These are phyloP conservation scores for Microtus pennsylvanicus DNA, from an alignment of 2,113 vertebrate genomes.

Conservation along the genomic window DNA sequence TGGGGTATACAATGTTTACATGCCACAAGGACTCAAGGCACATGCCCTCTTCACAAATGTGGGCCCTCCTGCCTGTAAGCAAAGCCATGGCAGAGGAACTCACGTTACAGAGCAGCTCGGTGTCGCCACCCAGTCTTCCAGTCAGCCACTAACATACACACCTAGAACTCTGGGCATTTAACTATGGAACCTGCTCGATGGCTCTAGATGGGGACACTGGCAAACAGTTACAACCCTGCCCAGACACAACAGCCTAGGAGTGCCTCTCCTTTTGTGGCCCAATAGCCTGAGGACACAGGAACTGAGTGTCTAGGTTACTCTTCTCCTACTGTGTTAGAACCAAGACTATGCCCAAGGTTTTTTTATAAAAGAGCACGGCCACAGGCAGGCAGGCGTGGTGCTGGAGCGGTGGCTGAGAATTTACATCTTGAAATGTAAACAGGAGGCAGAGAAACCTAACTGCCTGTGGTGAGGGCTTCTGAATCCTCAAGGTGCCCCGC, in stretches of 20 bases:
- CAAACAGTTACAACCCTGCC: neutral
- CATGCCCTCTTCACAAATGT: neutral
- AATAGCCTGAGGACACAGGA: neutral
- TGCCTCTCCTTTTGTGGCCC: neutral
- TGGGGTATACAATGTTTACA: neutral
- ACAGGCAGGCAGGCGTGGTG: too few relatives aligned
- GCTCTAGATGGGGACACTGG: too few relatives aligned
- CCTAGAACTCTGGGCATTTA: neutral
- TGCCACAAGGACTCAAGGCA: neutral
- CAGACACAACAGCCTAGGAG: neutral
- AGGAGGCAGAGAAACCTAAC: neutral
- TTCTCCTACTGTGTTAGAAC: neutral
- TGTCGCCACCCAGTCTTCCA: neutral
- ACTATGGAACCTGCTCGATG: fast-evolving
- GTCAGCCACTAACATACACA: neutral
- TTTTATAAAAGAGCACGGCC: neutral
- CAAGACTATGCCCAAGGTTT: neutral
- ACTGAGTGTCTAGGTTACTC: neutral
- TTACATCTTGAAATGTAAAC: neutral
- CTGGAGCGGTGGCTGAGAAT: neutral
- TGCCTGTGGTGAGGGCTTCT: neutral
- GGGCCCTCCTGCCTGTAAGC: neutral
- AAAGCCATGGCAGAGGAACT: neutral
- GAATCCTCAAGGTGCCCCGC: neutral
- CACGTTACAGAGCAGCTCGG: neutral